phyloP scores from a whole-genome alignment of 2,797 vertebrate genomes.

The Harpagifer antarcticus region DNA sequence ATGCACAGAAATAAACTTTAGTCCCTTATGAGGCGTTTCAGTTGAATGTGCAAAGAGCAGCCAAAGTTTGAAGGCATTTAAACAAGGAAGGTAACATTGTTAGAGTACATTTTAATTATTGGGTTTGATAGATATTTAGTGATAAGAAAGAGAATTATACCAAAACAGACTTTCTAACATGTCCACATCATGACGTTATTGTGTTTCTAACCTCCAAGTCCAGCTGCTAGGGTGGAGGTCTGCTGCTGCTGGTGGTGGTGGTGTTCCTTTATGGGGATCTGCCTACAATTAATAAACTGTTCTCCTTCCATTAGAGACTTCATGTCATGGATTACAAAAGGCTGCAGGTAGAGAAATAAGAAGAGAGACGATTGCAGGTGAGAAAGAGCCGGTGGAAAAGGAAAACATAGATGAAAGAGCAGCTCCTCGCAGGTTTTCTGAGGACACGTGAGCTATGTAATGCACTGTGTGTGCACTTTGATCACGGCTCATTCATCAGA shows the following conservation, averaged over 20 bases:
- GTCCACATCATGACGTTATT: background rate
- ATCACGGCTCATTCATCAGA: conserved; percentile 46
- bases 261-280: conserved; percentile 84
- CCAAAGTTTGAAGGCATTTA: background rate
- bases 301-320: conserved; percentile 96
- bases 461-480: conserved; percentile 28
- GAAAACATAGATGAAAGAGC: background rate
- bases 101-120: background rate
- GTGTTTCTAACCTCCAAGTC: conserved; percentile 60
- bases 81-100: background rate
- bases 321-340: conserved; percentile 98
- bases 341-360: conserved; percentile 78
- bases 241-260: conserved; percentile 59
- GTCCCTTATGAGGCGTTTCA: background rate
- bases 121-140: background rate
- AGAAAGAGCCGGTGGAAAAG: background rate
- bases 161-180: background rate
- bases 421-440: background rate
- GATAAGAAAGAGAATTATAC: background rate
- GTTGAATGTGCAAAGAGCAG: background rate
- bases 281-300: conserved; percentile 93
- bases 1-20: background rate
- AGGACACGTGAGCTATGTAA: conserved; percentile 30
- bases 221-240: conserved; percentile 3
- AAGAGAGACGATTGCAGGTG: background rate